These are phyloP conservation scores for Aporrectodea caliginosa DNA, from an alignment of 1,140 invertebrate species.

Conservation along the genomic window DNA sequence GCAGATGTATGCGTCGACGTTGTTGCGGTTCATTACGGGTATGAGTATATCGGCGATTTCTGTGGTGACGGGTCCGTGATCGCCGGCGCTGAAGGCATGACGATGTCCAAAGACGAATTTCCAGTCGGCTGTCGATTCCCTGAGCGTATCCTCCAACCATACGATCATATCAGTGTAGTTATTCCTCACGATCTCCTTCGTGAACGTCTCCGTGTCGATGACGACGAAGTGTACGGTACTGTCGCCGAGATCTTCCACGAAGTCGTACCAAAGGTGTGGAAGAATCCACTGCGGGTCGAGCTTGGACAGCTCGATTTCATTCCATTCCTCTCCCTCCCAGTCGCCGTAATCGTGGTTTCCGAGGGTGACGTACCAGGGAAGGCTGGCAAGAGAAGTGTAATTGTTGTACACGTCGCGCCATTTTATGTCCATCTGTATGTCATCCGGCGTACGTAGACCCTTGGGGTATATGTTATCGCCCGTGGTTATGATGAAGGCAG, in stretches of 20 bases:
- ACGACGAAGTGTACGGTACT: not conserved
- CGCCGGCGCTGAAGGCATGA: not conserved
- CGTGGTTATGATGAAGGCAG: not conserved
- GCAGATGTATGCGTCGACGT: not conserved
- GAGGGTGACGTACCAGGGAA: no score
- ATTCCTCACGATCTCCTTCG: not conserved
- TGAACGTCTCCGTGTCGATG: not conserved
- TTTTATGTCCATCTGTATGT: slow-evolving; percentile 9
- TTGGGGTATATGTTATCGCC: slow-evolving; percentile 12
- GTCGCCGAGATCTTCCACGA: not conserved
- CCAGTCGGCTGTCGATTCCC: not conserved
- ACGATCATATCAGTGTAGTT: not conserved
- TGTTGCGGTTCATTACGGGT: not conserved
- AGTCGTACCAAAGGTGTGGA: not conserved
- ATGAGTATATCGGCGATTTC: not conserved
- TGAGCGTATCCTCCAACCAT: slow-evolving; percentile 1
- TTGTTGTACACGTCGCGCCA: not conserved
- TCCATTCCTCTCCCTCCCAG: no score
- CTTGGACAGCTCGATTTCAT: no score
- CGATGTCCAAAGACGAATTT: not conserved
- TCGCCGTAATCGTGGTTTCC: no score
- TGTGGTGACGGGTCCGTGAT: not conserved
- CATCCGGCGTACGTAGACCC: not conserved
- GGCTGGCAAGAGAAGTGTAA: no score
- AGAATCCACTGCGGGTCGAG: not conserved